Percentiles rank a stretch among this genome's conserved stretches.
Evolutionary conservation across 2,888 invertebrate genomes (phyloP).

Genomic region (Pristionchus entomophagus): DNA sequence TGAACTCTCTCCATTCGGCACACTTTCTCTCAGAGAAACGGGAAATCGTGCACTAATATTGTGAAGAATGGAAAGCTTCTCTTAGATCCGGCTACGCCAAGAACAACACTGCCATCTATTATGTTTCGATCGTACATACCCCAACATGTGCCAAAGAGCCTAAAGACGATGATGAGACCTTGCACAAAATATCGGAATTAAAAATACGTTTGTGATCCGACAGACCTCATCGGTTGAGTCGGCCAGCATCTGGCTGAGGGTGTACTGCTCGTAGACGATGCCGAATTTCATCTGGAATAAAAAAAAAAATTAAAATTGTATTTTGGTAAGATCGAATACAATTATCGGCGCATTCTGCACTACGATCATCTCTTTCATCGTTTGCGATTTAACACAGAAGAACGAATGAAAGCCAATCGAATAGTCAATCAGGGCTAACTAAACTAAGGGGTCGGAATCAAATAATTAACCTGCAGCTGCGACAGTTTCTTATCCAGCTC

Average conservation of each 20-base stretch:
- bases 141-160: too few relatives aligned
- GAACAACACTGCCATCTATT: too few relatives aligned
- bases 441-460: neutral
- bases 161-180: too few relatives aligned
- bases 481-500: neutral
- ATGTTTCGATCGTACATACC: too few relatives aligned
- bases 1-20: too few relatives aligned
- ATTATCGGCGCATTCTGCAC: neutral
- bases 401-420: neutral
- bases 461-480: neutral
- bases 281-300: neutral
- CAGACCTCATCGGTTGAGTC: slow-evolving; percentile 2
- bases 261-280: slow-evolving; percentile 8
- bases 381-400: neutral
- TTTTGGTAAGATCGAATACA: neutral
- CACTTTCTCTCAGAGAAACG: too few relatives aligned
- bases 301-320: neutral
- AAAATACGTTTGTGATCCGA: too few relatives aligned
- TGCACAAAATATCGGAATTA: too few relatives aligned
- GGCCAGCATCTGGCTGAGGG: neutral
- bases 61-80: too few relatives aligned
- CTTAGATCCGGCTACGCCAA: too few relatives aligned
- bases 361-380: neutral
- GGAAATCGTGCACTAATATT: too few relatives aligned
- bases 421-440: neutral